phyloP scores from a whole-genome alignment of 2,113 vertebrate species.

The Pongo abelii region DNA sequence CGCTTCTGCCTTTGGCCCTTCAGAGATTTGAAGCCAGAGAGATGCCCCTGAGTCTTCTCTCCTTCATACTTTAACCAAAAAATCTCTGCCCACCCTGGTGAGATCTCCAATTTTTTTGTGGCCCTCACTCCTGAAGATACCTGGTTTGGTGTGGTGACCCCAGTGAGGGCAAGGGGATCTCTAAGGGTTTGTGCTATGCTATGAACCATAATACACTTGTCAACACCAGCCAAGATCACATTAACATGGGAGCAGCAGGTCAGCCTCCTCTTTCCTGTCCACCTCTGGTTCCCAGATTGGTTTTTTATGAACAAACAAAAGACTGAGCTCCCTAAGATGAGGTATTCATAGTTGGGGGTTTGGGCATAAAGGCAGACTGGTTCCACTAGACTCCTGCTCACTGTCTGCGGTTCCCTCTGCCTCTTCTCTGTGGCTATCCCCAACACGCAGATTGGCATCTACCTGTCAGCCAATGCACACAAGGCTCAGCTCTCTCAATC shows the following conservation, averaged over 20 bases:
- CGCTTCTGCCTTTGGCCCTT: not conserved
- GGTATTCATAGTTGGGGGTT: not conserved
- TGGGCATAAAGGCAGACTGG: not conserved
- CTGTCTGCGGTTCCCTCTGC: not conserved
- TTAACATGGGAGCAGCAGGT: rapidly evolving
- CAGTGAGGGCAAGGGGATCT: not conserved
- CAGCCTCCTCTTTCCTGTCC: not conserved
- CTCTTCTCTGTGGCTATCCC: rapidly evolving
- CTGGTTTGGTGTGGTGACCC: not conserved
- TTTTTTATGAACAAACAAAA: not conserved
- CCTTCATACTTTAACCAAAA: not conserved
- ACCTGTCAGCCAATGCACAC: not conserved
- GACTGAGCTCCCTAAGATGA: not conserved
- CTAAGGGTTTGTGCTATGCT: rapidly evolving
- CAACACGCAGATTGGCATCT: not conserved
- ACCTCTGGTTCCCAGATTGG: not conserved
- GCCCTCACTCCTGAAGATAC: not conserved
- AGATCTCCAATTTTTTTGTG: not conserved
- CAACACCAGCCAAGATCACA: not conserved
- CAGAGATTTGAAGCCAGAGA: not conserved
- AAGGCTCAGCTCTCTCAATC: not conserved
- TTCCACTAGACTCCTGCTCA: not conserved
- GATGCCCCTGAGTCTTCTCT: not conserved
- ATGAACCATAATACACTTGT: too few species aligned
- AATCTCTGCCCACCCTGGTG: not conserved